Base-by-base conservation (phyloP, 2,113 vertebrate species). In the Misgurnus mizolepis region DNA sequence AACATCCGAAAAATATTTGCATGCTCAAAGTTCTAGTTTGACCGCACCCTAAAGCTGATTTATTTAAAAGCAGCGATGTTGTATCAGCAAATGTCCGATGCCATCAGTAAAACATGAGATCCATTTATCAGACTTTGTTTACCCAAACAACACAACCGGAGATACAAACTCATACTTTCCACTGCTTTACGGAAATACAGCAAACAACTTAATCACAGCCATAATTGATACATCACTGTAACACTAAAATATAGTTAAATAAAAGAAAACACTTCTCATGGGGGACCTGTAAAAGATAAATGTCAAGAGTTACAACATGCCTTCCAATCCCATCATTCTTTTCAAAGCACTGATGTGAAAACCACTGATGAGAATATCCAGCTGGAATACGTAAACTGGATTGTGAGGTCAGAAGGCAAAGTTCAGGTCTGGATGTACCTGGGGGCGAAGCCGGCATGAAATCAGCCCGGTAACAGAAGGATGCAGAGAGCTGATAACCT, bases 101-200 rank as follows among this genome's bases (percentile, higher is more conserved):
- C 43, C 50, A 53, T 75, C 56, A 22, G 64, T 82, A 12, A 84
- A 87, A 82, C 58, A 55, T 67, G 22, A 50, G 62, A 22, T 15
- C 72, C 40, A 64, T 68, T 73, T 50, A 73, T 79, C 47, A 66
- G 45, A 65, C 70, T 34, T 79, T 81, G 67, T 80, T 78, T 67
- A 67, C 27, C 49, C 9, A 65, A 18, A 77, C 50, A 64, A 39
- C 15, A 27, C 40, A n/a, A 75, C 68, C 50, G 50, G 80, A 73
- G 70, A 47, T 2, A 5, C n/a, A n/a, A 65, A 81, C 67, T 90
- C 84, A 87, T 67, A 86, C 85, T 90, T 91, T 91, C 86, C 89
- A 82, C 53, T 27, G 50, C 55, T 71, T 78, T 67, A 76, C 3
- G 39, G 73, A 53, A 50, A 60, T 82, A 80, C 45, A 67, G 47